Evolutionary conservation across 1,140 invertebrate genomes (phyloP), one percentile per base, ranked within the genome.

Genomic region (Geopemphigus sp.): DNA sequence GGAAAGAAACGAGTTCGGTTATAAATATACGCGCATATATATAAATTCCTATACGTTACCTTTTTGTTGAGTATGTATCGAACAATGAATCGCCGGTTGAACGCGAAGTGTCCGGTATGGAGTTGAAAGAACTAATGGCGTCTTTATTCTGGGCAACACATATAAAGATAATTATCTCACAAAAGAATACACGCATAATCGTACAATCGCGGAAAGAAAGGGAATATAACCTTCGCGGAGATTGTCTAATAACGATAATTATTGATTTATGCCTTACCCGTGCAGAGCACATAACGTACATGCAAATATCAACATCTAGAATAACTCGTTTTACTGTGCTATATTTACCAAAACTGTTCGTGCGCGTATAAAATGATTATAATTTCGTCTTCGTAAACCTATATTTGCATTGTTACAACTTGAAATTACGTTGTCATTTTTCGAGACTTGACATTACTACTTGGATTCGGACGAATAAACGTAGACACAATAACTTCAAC

Each of bases 231-330:
- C 66, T 68, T 68, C 66, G 3, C n/a, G 22, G 66, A 68, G 66
- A 68, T 68, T 68, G 66, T 68, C 15, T 68, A 68, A 68, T 50
- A 68, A 68, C 29, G 24, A 47, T 50, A 39, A 68, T 68, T 68
- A 68, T 68, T 68, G 45, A 68, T 68, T 50, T 68, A 68, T 68
- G 50, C 14, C 66, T 26, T 22, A 50, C 39, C 22, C 24, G 14
- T 50, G 22, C 39, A 39, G n/a, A 50, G 39, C 11, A 50, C 32
- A 68, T 68, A 50, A 68, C 64, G 8, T 39, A 39, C 8, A 39
- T 39, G 8, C n/a, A n/a, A n/a, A n/a, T n/a, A n/a, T n/a, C n/a
- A 68, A 3, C 5, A 24, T 68, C 66, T 50, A 26, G 45, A 50
- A 68, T 50, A 68, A 68, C 66, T 68, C 22, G 66, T 68, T 50